A percentile compares a stretch with the other conserved stretches of the same genome.
phyloP scores from a whole-genome alignment of 2,888 invertebrate species.

The Aquatica leii region DNA sequence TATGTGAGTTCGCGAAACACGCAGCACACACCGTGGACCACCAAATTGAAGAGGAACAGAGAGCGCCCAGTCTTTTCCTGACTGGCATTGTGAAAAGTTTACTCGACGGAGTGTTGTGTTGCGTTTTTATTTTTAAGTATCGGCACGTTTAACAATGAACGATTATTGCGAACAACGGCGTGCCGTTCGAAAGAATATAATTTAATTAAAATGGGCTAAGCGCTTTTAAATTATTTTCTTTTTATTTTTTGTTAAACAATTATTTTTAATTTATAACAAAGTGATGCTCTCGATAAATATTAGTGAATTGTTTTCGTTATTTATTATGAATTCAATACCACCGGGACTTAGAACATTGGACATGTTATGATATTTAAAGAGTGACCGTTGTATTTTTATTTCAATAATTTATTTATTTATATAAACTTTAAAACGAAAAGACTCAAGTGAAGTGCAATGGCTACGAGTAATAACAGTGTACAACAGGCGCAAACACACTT shows the following conservation, averaged over 20 bases:
- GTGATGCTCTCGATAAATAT: slow-evolving; percentile 47
- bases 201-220: slow-evolving; percentile 54
- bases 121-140: slow-evolving; percentile 17
- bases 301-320: slow-evolving; percentile 41
- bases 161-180: slow-evolving; percentile 16
- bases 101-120: slow-evolving; percentile 23
- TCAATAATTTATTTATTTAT: slow-evolving; percentile 51
- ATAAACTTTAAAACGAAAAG: slow-evolving; percentile 22
- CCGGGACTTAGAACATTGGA: slow-evolving; percentile 56
- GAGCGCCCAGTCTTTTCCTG: slow-evolving; percentile 52
- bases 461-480: slow-evolving; percentile 49
- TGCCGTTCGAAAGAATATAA: slow-evolving; percentile 25
- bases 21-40: slow-evolving; percentile 50
- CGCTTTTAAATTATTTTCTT: slow-evolving; percentile 40
- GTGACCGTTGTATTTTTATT: slow-evolving; percentile 58
- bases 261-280: slow-evolving; percentile 45
- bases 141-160: slow-evolving; percentile 32
- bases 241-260: slow-evolving; percentile 50
- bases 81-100: slow-evolving; percentile 45
- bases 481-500: slow-evolving; percentile 42
- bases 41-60: slow-evolving; percentile 54
- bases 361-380: slow-evolving; percentile 61
- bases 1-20: slow-evolving; percentile 58
- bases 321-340: slow-evolving; percentile 49
- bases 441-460: slow-evolving; percentile 53